Base-by-base conservation (phyloP, 2,888 invertebrate genomes). In the Drosophila subquinaria region DNA sequence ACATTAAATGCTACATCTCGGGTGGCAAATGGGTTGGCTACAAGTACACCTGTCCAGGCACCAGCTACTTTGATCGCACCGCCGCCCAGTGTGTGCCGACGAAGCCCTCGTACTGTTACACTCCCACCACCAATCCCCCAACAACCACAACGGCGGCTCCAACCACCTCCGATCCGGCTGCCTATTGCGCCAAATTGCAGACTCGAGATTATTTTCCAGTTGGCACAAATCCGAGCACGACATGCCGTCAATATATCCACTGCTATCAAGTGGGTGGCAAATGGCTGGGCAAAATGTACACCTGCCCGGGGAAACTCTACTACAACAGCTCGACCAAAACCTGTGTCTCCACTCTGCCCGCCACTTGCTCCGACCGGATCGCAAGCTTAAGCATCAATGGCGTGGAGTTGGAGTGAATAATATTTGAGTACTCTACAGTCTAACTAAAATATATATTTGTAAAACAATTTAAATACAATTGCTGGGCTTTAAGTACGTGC, bases 161-260 rank as follows among this genome's bases (percentile, higher is more conserved):
- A 0, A 74, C 80, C 0, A 57, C 75, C 2, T 72, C 53, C 56
- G 69, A 84, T 45, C 76, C 81, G 0, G 43, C 64, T 1, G 79
- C 71, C 2, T 90, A 81, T 36, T 91, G 91, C 42, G 62, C 68
- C 17, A 66, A 64, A 1, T 48, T 82, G 69, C 73, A 77, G 27
- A 33, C 69, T 4, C 45, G 74, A 51, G 85, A 67, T 0, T 69
- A 79, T 20, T 91, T 76, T 59, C 76, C 87, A 0, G 79, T 82
- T 1, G 91, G 90, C 50, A 76, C 76, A 5, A 51, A 76, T 56
- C 65, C 75, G 27, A 69, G 61, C 36, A 86, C 57, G 48, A 84
- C 81, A 0, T 91, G 91, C 48, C 82, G 61, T 4, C 84, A 90
- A 81, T 91, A 90, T 48, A 66, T 91, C 50, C 66, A 81, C 27